Conservation (phyloP, 2,113 vertebrate species). For the Corythoichthys haematopterus region DNA sequence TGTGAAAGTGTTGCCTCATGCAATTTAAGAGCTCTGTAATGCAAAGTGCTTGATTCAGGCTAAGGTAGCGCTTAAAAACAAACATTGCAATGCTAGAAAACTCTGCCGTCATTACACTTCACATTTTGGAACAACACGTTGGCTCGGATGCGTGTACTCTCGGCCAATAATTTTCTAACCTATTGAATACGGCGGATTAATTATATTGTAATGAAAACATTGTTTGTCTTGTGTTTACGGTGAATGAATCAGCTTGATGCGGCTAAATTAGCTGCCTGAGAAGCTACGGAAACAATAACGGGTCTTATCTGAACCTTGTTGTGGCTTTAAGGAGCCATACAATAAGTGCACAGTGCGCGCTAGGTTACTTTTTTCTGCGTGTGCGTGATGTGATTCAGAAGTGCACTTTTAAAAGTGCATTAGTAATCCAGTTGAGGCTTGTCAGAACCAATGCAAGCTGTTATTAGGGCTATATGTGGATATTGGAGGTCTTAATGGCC, state of each 20-base stretch:
- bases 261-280: background rate
- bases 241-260: conserved; percentile 45
- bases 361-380: background rate
- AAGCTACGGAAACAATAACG: background rate
- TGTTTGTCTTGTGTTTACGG: conserved; percentile 39
- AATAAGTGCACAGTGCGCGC: background rate
- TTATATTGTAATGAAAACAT: conserved; percentile 11
- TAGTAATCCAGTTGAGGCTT: background rate
- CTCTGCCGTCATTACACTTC: background rate
- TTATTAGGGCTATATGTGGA: background rate
- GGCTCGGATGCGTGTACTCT: conserved; percentile 33
- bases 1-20: conserved; percentile 26
- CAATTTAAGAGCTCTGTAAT: conserved; percentile 29
- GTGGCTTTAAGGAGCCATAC: background rate
- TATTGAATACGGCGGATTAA: conserved; percentile 33
- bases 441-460: background rate
- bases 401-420: background rate
- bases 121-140: conserved; percentile 13
- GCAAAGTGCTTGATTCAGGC: conserved; percentile 9
- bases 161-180: conserved; percentile 30
- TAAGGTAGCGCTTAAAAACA: background rate
- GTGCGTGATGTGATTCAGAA: background rate
- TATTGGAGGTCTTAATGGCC: background rate
- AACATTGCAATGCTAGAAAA: background rate
- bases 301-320: background rate